Base-by-base conservation (phyloP, 2,797 vertebrate species). In the Galago senegalensis region DNA sequence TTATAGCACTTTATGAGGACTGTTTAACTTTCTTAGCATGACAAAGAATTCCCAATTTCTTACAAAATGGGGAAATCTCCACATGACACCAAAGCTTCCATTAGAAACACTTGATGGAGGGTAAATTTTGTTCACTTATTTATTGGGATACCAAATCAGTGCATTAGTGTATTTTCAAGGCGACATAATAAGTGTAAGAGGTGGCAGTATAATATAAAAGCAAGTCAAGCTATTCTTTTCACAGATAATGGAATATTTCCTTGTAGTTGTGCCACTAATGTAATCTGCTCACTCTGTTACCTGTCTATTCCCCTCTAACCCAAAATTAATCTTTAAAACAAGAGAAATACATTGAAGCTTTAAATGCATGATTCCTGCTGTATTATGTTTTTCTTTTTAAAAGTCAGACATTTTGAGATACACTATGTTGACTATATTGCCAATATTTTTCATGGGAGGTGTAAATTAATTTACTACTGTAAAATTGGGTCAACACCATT, bases 401-500 rank as follows among this genome's bases (percentile, higher is more conserved):
- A 84, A 69, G 53, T 69, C 75, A 86, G 92, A 37, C 16, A 92
- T 87, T 89, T 86, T 94, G n/a, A 84, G 85, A 83, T 85, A 73
- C 31, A 10, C 13, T 27, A 31, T 83, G 40, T 63, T 76, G 49
- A 81, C n/a, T 86, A 88, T 63, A 91, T 17, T 73, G 49, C 56
- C 10, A 8, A 75, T n/a, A 80, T 18, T 27, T 60, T 84, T 96
- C 79, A 81, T 60, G 34, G 77, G 49, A 86, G 65, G 93, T 84
- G 9, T 60, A 95, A 90, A 91, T 93, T 80, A 86, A 94, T 65
- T 90, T 85, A 73, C 40, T 95, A 69, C 27, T 76, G 20, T 60
- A 97, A 96, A 93, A 96, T 76, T 81, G 46, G 60, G 7, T 90
- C 46, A 67, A 91, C n/a, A 69, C 29, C n/a, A 95, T 76, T 92